Base-by-base conservation (phyloP, 2,888 invertebrate genomes). In the Drosophila subquinaria region DNA sequence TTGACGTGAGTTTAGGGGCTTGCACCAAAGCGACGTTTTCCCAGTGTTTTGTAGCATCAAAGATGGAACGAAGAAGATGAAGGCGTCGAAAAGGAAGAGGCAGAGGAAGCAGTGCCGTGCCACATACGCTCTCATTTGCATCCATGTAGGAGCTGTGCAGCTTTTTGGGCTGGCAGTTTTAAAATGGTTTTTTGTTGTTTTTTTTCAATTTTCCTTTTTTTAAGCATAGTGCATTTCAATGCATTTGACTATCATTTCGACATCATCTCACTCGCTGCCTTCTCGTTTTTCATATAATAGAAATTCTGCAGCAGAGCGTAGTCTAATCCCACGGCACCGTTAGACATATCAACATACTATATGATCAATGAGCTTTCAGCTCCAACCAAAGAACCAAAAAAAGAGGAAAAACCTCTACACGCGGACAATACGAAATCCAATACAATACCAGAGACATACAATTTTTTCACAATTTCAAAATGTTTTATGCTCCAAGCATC, bases 381-480 rank as follows among this genome's bases (percentile, higher is more conserved):
- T 63, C 53, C 47, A 74, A 9, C 38, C 60, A 48, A 56, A 33
- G 45, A 59, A 59, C 38, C 55, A 48, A 20, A 20, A 3, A 55
- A 47, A 36, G 13, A 52, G n/a, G 40, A 53, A 30, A 55, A 51
- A 33, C 15, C 57, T 51, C 53, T 17, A 30, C 47, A 51, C 56
- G 50, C 53, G 76, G 70, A 76, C 73, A 76, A 74, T 75, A 74
- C 73, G 79, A 71, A 73, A 79, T 52, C 71, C 76, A 73, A 73
- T 81, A 87, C 84, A 84, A 87, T 79, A 84, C 73, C 73, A 65
- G 65, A 71, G 78, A 81, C 75, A 80, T 71, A 83, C 83, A 88
- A 83, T 86, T 88, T 88, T 88, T 86, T 79, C 72, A 88, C 70
- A 88, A 88, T 80, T 80, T 82, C 76, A 87, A 84, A 84, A 87